Conservation (phyloP, 2,113 vertebrate genomes). For the Orientallactaga bullata region DNA sequence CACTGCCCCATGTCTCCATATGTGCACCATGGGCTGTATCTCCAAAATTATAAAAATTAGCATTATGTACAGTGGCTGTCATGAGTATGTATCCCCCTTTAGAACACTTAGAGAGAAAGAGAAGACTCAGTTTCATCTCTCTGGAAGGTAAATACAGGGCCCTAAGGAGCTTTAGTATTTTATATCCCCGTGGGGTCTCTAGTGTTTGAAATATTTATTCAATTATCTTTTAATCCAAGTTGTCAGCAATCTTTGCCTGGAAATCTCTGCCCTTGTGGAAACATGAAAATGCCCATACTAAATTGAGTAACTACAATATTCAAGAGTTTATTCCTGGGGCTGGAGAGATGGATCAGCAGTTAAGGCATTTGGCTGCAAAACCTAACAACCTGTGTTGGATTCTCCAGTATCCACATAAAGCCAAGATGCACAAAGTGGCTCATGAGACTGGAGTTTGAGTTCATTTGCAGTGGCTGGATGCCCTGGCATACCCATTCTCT, state of each 20-base stretch:
- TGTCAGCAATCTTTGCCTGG: neutral
- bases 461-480: too few relatives aligned
- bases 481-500: too few relatives aligned
- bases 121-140: neutral
- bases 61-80: neutral
- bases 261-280: neutral
- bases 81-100: neutral
- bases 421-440: too few relatives aligned
- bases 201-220: neutral
- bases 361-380: too few relatives aligned
- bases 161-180: neutral
- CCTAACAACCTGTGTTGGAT: too few relatives aligned
- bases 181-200: neutral
- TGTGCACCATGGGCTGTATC: neutral
- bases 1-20: neutral
- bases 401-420: too few relatives aligned
- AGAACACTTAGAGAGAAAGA: neutral
- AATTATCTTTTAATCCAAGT: neutral
- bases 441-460: too few relatives aligned
- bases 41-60: neutral
- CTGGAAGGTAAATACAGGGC: neutral
- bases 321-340: neutral
- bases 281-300: neutral
- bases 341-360: too few relatives aligned
- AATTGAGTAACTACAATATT: neutral